Evolutionary conservation across 1,140 invertebrate genomes (phyloP), one percentile per base, ranked within the genome.

Genomic region (Heliconius hewitsoni): DNA sequence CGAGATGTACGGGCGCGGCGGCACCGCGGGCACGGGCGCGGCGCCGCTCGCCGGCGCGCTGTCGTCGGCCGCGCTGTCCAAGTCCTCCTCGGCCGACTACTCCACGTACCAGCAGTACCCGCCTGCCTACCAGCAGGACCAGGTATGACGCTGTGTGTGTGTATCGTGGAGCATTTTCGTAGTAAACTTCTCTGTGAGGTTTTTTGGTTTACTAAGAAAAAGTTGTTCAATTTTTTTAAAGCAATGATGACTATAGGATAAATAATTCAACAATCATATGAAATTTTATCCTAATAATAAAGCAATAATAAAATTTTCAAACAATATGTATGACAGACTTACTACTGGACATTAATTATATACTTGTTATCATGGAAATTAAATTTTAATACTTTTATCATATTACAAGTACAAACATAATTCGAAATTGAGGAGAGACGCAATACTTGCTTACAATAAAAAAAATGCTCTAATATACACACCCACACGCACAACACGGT

Each of bases 61-160:
- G 34, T 93, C 91, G 4, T 91, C 92, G 8, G 92, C 91, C 46
- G 93, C 90, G 82, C 93, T 94, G 73, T 88, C 86, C 86, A 94
- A 94, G 92, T 91, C 89, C 71, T 93, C 93, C 1, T 94, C 93
- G 5, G 91, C 93, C 0, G 94, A 94, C 88, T 94, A 95, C 90
- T 91, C 91, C 85, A 90, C 90, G 39, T 95, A 95, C 89, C 93
- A 95, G 89, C 94, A 95, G 90, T 95, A 95, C 90, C 94, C 94
- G 90, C 93, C 94, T 83, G 92, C 94, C 82, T 94, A 94, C 87
- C 94, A 95, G 86, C 94, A 95, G 91, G 94, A 95, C 86, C 94
- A 95, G 94, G 94, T 95, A 87, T 82, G 71, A 46, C 13, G 13
- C 3, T 2, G 13, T 42, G 42, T 46, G 50, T 19, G 8, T 52